These are phyloP conservation scores for Mormyrus proboscirostris DNA, from an alignment of 2,797 vertebrate genomes.

Conservation along the genomic window DNA sequence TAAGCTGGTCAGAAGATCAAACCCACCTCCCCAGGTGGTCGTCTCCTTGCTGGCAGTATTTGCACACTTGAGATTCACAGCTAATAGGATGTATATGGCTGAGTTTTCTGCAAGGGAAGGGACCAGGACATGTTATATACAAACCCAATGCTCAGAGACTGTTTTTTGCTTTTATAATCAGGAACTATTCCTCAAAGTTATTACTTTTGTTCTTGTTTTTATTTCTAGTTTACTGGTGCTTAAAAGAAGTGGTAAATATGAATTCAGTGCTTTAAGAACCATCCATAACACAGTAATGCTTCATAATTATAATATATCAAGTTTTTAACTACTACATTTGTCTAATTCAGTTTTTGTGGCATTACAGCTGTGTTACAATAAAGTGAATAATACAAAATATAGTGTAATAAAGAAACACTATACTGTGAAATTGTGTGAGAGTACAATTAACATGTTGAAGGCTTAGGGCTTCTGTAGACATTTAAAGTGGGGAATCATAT, in stretches of 20 bases:
- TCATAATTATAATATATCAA: neutral
- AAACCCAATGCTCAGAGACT: constrained; percentile 30
- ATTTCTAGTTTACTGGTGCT: neutral
- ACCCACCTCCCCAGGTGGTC: constrained; percentile 72
- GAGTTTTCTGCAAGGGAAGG: constrained; percentile 73
- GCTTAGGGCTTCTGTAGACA: constrained; percentile 35
- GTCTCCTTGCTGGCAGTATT: constrained; percentile 60
- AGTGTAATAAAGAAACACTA: neutral
- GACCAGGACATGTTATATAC: constrained; percentile 50
- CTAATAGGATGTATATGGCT: constrained; percentile 78
- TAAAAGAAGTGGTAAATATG: neutral
- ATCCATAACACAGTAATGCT: neutral
- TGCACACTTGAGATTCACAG: constrained; percentile 67
- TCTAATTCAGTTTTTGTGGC: neutral
- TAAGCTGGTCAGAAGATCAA: constrained; percentile 45
- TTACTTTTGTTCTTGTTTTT: neutral
- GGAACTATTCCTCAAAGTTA: neutral
- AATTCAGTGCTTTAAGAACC: neutral
- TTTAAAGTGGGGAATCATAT: constrained; percentile 32
- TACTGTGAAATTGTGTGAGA: neutral
- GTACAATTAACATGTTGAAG: constrained; percentile 44
- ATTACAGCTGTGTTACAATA: neutral
- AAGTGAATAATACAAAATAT: neutral
- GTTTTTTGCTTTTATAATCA: constrained; percentile 38
- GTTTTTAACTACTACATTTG: neutral